Conservation (phyloP, 2,113 vertebrate genomes). For the Phalacrocorax aristotelis region DNA sequence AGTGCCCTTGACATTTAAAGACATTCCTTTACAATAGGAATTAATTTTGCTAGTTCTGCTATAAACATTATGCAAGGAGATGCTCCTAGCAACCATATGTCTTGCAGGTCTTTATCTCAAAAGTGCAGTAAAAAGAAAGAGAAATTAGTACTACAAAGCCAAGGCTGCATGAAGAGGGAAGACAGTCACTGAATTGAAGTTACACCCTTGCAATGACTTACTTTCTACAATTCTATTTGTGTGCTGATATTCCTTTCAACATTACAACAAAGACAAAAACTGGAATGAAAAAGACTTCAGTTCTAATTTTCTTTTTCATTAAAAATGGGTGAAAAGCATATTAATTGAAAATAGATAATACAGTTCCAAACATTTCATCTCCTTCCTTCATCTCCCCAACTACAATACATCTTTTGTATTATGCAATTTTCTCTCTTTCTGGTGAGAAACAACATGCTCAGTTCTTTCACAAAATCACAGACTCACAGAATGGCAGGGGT, state of each 20-base stretch:
- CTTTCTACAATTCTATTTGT: not conserved
- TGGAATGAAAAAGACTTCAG: not conserved
- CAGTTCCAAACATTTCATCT: not conserved
- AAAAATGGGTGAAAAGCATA: fast-evolving
- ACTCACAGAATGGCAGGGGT: no score
- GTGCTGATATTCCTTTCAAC: not conserved
- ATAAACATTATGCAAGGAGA: not conserved
- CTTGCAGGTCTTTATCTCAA: not conserved
- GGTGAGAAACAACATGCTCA: not conserved
- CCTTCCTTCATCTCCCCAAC: not conserved
- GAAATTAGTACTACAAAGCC: not conserved
- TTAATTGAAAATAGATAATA: not conserved
- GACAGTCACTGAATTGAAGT: not conserved
- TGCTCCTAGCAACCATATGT: not conserved
- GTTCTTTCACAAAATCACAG: not conserved
- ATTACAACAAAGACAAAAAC: not conserved
- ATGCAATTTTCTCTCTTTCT: not conserved
- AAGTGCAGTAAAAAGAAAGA: not conserved
- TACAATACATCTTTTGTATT: no score
- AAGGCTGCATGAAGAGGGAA: fast-evolving
- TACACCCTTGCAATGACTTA: not conserved
- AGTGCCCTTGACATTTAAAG: not conserved
- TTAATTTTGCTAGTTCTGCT: not conserved
- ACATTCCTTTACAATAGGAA: not conserved
- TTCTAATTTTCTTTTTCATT: not conserved